Conservation (phyloP, 2,797 vertebrate genomes). For the Brachymystax lenok region DNA sequence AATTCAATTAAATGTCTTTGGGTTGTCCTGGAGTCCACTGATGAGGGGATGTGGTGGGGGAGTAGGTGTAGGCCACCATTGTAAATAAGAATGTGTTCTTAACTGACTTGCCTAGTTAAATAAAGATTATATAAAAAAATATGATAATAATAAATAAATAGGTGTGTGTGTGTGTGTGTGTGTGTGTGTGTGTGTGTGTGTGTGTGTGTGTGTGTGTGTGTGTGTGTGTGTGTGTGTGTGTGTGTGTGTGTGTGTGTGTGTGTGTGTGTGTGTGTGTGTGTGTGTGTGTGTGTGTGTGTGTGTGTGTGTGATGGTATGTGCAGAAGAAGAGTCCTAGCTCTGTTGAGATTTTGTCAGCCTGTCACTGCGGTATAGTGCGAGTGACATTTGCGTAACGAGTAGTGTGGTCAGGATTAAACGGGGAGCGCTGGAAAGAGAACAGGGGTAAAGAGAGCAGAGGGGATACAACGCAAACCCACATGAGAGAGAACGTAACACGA, state of each 20-base stretch:
- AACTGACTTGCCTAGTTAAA: no score
- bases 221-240: neutral
- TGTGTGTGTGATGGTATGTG: neutral
- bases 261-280: neutral
- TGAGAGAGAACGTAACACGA: constrained; percentile 33
- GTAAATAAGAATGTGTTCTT: no score
- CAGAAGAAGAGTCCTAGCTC: constrained; percentile 4
- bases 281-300: neutral
- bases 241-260: neutral
- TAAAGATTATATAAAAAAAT: no score
- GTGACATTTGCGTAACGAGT: constrained; percentile 23
- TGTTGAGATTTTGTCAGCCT: constrained; percentile 16
- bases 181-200: neutral
- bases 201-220: no score
- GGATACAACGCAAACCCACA: constrained; percentile 21
- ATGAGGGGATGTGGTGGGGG: neutral
- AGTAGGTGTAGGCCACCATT: neutral
- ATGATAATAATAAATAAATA: neutral
- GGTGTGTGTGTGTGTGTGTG: neutral
- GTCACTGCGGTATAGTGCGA: neutral
- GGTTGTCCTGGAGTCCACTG: neutral
- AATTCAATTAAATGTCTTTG: neutral
- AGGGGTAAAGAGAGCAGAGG: constrained; percentile 13
- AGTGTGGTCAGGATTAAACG: constrained; percentile 1
- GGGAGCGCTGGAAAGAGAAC: neutral